Evolutionary conservation across 2,797 vertebrate species (phyloP).

Genomic region (Amblyopsis hoosieri): DNA sequence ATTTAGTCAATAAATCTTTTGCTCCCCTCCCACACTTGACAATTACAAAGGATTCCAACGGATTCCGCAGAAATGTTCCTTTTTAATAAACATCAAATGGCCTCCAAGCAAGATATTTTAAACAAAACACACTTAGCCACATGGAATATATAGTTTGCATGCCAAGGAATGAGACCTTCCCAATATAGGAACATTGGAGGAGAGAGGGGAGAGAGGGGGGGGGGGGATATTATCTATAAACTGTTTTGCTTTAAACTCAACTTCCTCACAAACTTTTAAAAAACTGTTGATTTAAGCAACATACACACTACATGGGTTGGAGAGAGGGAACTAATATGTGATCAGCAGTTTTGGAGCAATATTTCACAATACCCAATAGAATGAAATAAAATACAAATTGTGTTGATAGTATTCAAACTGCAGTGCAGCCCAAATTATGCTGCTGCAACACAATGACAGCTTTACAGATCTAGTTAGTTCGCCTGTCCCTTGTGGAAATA

Average conservation of each 20-base stretch:
- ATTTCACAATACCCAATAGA: conserved; percentile 14
- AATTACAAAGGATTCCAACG: conserved; percentile 56
- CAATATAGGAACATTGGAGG: conserved; percentile 48
- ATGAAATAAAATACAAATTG: conserved; percentile 49
- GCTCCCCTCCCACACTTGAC: conserved; percentile 39
- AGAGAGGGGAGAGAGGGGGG: conserved; percentile 37
- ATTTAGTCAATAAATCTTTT: conserved; percentile 56
- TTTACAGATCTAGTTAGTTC: neutral
- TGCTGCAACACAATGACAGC: conserved; percentile 4
- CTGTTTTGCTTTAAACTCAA: conserved; percentile 63
- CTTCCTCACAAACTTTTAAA: conserved; percentile 71
- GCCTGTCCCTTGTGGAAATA: conserved; percentile 36
- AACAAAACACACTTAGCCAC: conserved; percentile 58
- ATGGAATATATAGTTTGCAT: conserved; percentile 54
- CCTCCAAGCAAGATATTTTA: conserved; percentile 51
- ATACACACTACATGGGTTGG: conserved; percentile 56
- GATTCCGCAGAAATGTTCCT: conserved; percentile 57
- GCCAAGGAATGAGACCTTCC: conserved; percentile 53
- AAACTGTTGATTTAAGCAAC: conserved; percentile 73
- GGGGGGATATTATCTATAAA: conserved; percentile 24
- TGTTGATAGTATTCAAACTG: conserved; percentile 47
- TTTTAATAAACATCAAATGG: conserved; percentile 66
- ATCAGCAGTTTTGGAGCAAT: conserved; percentile 47
- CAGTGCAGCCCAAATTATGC: conserved; percentile 32
- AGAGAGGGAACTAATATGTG: conserved; percentile 26